Conservation (phyloP, 2,888 invertebrate species). For the Pyrrhopygopsis socrates region DNA sequence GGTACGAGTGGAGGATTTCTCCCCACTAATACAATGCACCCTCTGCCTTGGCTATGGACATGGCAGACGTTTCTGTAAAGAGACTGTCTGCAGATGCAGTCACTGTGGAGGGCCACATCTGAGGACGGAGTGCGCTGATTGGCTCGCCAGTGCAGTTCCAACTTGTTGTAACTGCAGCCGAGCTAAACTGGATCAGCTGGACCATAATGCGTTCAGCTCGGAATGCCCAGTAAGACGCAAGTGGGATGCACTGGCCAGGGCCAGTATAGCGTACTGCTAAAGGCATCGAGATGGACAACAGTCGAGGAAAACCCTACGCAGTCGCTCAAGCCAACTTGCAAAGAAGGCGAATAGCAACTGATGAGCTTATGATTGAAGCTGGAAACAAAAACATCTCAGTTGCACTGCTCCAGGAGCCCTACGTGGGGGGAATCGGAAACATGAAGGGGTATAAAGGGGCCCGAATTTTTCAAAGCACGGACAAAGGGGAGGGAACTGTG, state of each 20-base stretch:
- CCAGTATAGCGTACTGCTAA: too few species aligned
- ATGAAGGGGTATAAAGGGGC: slow-evolving; percentile 15
- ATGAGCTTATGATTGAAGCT: not conserved
- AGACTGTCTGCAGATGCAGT: slow-evolving; percentile 11
- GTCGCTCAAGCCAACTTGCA: slow-evolving; percentile 10
- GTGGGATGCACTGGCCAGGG: too few species aligned
- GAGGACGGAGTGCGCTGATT: too few species aligned
- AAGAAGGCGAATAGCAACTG: not conserved
- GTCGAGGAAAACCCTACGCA: not conserved
- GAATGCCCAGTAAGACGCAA: slow-evolving; percentile 22
- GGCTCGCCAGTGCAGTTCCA: too few species aligned
- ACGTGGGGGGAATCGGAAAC: too few species aligned
- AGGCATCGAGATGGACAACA: not conserved
- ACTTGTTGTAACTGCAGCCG: too few species aligned
- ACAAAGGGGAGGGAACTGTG: too few species aligned
- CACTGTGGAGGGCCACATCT: slow-evolving; percentile 36
- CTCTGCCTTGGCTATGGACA: too few species aligned
- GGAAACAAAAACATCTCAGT: not conserved
- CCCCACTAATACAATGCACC: not conserved
- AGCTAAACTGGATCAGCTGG: not conserved
- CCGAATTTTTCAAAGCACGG: slow-evolving; percentile 25
- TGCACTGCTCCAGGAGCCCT: slow-evolving; percentile 10
- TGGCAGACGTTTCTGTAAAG: not conserved
- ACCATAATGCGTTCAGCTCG: not conserved
- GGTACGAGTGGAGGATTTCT: not conserved